Evolutionary conservation across 1,140 invertebrate genomes (phyloP).

Genomic region (Tetragonula clypearis): DNA sequence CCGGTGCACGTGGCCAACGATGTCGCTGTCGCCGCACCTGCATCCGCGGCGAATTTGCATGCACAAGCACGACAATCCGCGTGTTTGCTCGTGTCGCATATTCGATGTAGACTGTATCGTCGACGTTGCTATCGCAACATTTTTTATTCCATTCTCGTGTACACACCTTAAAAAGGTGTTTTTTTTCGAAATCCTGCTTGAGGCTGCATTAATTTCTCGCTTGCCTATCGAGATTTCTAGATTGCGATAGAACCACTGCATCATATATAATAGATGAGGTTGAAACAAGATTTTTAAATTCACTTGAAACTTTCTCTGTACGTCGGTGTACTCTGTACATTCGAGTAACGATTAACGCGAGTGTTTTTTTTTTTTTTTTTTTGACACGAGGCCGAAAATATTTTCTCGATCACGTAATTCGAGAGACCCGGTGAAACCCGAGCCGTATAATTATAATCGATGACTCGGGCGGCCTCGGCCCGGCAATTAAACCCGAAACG

Average conservation of each 20-base stretch:
- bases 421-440: not conserved
- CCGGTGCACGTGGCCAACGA: slow-evolving; percentile 9
- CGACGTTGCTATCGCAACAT: slow-evolving; percentile 51
- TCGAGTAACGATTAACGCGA: not conserved
- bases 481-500: slow-evolving; percentile 12
- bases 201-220: slow-evolving; percentile 19
- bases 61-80: slow-evolving; percentile 58
- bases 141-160: slow-evolving; percentile 60
- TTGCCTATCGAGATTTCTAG: not conserved
- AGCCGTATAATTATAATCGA: slow-evolving; percentile 20
- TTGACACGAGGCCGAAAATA: not conserved
- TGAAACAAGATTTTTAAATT: not conserved
- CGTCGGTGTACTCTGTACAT: not conserved
- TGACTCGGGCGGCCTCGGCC: not conserved
- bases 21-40: slow-evolving; percentile 26
- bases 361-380: no score
- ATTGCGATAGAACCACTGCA: not conserved
- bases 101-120: slow-evolving; percentile 46
- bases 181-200: slow-evolving; percentile 13
- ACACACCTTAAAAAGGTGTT: not conserved
- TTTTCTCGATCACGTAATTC: not conserved
- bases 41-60: slow-evolving; percentile 60
- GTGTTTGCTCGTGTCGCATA: slow-evolving; percentile 62
- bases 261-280: not conserved
- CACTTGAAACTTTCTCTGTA: not conserved